These are phyloP conservation scores for Carassius gibelio DNA, from an alignment of 2,113 vertebrate species.

Conservation along the genomic window DNA sequence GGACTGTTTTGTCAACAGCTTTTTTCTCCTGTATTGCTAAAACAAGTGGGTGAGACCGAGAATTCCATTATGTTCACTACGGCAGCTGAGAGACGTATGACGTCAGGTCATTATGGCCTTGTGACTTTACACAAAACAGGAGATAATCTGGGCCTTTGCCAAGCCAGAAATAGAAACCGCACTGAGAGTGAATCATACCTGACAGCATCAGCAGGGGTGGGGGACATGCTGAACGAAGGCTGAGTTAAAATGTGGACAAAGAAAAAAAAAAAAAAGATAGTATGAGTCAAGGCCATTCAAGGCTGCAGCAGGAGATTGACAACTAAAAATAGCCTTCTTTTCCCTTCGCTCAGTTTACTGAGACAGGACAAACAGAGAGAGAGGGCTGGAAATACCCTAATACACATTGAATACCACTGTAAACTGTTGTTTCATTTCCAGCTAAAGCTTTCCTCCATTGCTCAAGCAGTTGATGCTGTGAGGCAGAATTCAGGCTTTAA, in stretches of 20 bases:
- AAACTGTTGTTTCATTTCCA: not conserved
- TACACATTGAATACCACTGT: not conserved
- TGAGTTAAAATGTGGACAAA: slow-evolving; percentile 62
- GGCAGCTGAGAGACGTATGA: slow-evolving; percentile 49
- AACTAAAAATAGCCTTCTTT: slow-evolving; percentile 67
- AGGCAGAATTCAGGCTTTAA: not conserved
- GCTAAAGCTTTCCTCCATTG: not conserved
- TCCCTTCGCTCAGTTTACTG: slow-evolving; percentile 32
- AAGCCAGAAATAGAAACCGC: slow-evolving; percentile 60
- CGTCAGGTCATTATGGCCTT: slow-evolving; percentile 36
- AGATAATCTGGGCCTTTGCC: slow-evolving; percentile 61
- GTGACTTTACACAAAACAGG: slow-evolving; percentile 53
- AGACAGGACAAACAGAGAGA: not conserved
- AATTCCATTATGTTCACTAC: slow-evolving; percentile 58
- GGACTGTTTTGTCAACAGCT: slow-evolving; percentile 49
- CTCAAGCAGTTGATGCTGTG: not conserved
- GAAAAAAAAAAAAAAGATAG: slow-evolving; percentile 59
- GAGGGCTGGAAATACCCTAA: slow-evolving; percentile 23
- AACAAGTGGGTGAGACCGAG: slow-evolving; percentile 49
- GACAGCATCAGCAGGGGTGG: slow-evolving; percentile 50
- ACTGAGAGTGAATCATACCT: slow-evolving; percentile 44
- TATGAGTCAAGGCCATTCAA: slow-evolving; percentile 74
- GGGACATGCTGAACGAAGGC: slow-evolving; percentile 51
- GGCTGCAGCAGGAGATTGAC: slow-evolving; percentile 64
- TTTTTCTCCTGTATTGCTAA: slow-evolving; percentile 33